These are phyloP conservation scores for Bilobella aurantiaca DNA, from an alignment of 1,140 invertebrate species.

Conservation along the genomic window DNA sequence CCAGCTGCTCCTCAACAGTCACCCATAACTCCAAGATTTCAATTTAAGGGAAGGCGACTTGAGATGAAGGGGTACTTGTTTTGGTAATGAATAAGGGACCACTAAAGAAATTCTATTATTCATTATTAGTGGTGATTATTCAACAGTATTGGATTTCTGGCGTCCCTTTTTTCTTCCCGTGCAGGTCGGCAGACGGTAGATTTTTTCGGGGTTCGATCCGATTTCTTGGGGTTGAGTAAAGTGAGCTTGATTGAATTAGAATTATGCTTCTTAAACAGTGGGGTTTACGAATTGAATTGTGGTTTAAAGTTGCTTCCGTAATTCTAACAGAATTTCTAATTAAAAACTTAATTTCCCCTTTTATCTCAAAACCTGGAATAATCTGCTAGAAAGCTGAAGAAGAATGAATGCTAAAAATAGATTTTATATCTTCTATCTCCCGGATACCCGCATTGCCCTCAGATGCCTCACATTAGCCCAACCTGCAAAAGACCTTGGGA, in stretches of 20 bases:
- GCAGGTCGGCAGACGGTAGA: neutral
- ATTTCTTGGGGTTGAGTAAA: neutral
- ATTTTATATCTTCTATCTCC: neutral
- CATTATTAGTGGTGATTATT: constrained; percentile 6
- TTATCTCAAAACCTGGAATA: no score
- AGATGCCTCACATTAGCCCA: neutral
- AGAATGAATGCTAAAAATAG: neutral
- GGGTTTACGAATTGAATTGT: no score
- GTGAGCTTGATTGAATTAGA: neutral
- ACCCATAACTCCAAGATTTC: neutral
- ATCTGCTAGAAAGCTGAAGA: no score
- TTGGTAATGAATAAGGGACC: neutral
- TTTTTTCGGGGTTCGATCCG: neutral
- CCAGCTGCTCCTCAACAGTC: neutral
- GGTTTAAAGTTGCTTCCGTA: no score
- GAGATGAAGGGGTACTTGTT: constrained; percentile 1
- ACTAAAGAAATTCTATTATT: neutral
- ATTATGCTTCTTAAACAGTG: no score
- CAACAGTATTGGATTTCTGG: constrained; percentile 6
- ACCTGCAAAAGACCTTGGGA: neutral
- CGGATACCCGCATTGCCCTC: neutral
- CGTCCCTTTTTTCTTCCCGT: neutral
- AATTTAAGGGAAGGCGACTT: neutral
- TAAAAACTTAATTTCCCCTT: no score
- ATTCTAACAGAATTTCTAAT: no score